Evolutionary conservation across 2,797 vertebrate species (phyloP), one percentile per base, ranked within the genome.

Genomic region (Sebastes alutus): DNA sequence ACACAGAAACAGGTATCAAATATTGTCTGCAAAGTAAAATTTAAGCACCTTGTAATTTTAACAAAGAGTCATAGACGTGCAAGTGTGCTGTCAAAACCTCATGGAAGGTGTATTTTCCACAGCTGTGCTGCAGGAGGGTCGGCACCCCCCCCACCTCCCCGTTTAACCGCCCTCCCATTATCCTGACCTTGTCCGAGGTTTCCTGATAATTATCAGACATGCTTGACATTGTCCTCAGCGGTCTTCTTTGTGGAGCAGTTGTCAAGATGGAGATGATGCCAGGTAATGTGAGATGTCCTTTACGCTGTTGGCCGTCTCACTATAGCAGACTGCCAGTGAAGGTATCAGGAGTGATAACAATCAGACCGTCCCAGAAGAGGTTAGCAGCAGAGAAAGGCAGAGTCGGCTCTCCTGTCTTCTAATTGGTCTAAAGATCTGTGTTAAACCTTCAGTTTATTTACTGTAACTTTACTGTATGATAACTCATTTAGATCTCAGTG

Each of bases 151-250:
- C 30, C 30, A 30, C 52, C 25, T 4, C 73, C 56, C 58, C 12
- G 29, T 67, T 66, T 66, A 64, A 77, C 77, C 66, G 32, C 46
- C 58, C 38, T 27, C 30, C 35, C 46, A 23, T 81, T 73, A 65
- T 46, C 25, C 42, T 76, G 71, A 82, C 59, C 64, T 78, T 66
- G 77, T 80, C 42, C 63, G 42, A 10, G 35, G 72, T 75, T 68
- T 80, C 59, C 25, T 3, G 7, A 29, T 82, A 60, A 82, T 87
- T 80, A 71, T 82, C 56, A 73, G 78, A 80, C 61, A 55, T 49
- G 25, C 66, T 65, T 16, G 61, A 64, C 65, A 78, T 69, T 83
- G 77, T 70, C 69, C 67, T 72, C 32, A 7, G 35, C 35, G 11
- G 61, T 65, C 38, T 61, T 63, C 38, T 78, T 60, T 68, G 25